A percentile compares a stretch with the other conserved stretches of the same genome.
phyloP scores from a whole-genome alignment of 1,140 invertebrate species.

The Aphidius gifuensis region DNA sequence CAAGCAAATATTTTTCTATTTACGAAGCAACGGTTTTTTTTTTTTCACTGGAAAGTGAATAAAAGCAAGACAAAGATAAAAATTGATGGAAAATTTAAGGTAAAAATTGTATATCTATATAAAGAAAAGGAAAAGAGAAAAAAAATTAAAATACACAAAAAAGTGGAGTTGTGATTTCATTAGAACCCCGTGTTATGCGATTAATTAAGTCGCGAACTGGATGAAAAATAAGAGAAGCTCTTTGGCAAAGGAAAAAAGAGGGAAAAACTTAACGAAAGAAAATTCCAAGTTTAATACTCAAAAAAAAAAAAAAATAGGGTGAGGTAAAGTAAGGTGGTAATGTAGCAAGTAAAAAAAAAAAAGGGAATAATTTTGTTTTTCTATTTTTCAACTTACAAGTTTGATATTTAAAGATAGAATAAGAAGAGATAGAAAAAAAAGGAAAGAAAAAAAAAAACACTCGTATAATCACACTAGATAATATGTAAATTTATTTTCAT shows the following conservation, averaged over 20 bases:
- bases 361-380: too few species aligned
- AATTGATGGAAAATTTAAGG: constrained; percentile 14
- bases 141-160: constrained; percentile 33
- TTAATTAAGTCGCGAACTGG: constrained; percentile 55
- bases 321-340: too few species aligned
- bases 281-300: constrained; percentile 30
- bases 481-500: too few species aligned
- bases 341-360: too few species aligned
- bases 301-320: too few species aligned
- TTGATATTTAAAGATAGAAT: too few species aligned
- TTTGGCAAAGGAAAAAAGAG: constrained; percentile 21
- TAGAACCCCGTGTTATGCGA: constrained; percentile 55
- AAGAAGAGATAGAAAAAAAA: too few species aligned
- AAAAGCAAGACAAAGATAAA: constrained; percentile 12
- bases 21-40: constrained; percentile 26
- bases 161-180: constrained; percentile 54
- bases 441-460: too few species aligned
- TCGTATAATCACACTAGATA: too few species aligned
- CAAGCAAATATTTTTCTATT: constrained; percentile 49
- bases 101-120: constrained; percentile 21
- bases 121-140: constrained; percentile 29
- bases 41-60: constrained; percentile 9
- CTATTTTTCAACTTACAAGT: too few species aligned
- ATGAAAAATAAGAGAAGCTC: constrained; percentile 49
- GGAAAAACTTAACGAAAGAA: constrained; percentile 49